Conservation (phyloP, 2,888 invertebrate species). For the Geotrupes spiniger region DNA sequence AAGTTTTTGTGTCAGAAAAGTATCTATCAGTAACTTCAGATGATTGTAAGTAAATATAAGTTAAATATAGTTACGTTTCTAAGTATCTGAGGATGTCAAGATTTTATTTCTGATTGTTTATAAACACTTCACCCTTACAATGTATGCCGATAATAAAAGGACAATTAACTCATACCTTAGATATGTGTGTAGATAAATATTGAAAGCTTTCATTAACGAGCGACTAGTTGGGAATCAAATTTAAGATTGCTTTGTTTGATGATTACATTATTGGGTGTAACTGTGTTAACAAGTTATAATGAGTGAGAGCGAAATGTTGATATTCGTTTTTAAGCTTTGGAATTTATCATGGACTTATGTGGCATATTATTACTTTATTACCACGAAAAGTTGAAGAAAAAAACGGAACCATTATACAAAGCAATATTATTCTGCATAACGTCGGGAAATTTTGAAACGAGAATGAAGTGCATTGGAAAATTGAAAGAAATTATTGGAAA, state of each 20-base stretch:
- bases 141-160: slow-evolving; percentile 1
- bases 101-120: background rate
- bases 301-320: no score
- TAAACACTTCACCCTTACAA: no score
- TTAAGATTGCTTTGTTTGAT: no score
- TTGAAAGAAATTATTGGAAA: slow-evolving; percentile 61
- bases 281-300: no score
- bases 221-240: no score
- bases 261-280: no score
- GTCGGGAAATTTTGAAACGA: slow-evolving; percentile 56
- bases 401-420: slow-evolving; percentile 64
- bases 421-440: slow-evolving; percentile 70
- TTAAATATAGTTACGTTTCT: background rate
- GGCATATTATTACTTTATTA: slow-evolving; percentile 70
- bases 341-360: slow-evolving; percentile 71
- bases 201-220: no score
- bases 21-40: slow-evolving; percentile 69
- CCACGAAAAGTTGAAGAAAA: slow-evolving; percentile 64
- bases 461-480: slow-evolving; percentile 61
- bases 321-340: slow-evolving; percentile 51
- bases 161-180: no score
- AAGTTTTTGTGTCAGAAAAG: slow-evolving; percentile 79
- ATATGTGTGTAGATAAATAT: no score
- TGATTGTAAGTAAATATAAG: slow-evolving; percentile 56
- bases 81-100: background rate